A percentile compares a stretch with the other conserved stretches of the same genome.
phyloP scores from a whole-genome alignment of 2,888 invertebrate species.

The Phengaris arion region DNA sequence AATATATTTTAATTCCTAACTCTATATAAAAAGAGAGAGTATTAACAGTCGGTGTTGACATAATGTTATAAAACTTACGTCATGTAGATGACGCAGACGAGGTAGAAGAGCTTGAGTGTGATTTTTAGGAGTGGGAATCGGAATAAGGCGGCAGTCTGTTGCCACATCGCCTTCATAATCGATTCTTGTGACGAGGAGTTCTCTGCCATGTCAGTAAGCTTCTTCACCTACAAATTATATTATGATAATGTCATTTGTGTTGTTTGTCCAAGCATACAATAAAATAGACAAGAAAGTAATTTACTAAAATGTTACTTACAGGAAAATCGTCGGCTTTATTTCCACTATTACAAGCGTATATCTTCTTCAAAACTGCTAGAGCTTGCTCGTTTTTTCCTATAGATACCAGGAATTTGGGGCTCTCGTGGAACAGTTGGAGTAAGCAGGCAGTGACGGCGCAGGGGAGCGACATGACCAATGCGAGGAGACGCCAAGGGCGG shows the following conservation, averaged over 20 bases:
- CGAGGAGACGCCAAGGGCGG: conserved; percentile 88
- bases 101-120: conserved; percentile 77
- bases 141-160: conserved; percentile 79
- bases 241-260: not conserved
- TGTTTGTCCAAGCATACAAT: not conserved
- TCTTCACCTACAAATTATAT: conserved; percentile 51
- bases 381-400: conserved; percentile 80
- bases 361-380: conserved; percentile 63
- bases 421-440: conserved; percentile 83
- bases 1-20: too few relatives aligned
- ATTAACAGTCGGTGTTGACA: too few relatives aligned
- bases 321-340: conserved; percentile 58
- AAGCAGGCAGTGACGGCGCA: conserved; percentile 81
- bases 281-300: not conserved
- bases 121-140: conserved; percentile 72
- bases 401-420: conserved; percentile 87
- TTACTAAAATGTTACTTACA: conserved; percentile 48
- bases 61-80: conserved; percentile 56
- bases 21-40: too few relatives aligned
- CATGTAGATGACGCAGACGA: conserved; percentile 80
- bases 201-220: conserved; percentile 60
- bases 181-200: conserved; percentile 53
- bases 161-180: conserved; percentile 61
- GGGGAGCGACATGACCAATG: conserved; percentile 83
- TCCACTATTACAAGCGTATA: conserved; percentile 65